phyloP scores from a whole-genome alignment of 2,797 vertebrate genomes.

The Channa striata region DNA sequence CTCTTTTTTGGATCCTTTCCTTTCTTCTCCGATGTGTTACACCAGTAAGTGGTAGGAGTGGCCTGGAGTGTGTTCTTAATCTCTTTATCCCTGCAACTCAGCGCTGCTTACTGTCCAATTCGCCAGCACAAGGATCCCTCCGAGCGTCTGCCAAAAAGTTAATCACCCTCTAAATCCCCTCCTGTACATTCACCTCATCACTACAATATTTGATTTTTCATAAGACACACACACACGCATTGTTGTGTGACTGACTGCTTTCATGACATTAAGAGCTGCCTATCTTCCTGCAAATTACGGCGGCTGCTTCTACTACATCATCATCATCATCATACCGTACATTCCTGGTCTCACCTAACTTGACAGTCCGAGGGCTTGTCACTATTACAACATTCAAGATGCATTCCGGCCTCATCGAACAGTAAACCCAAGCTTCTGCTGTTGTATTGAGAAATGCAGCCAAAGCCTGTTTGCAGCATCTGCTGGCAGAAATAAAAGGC shows the following conservation, averaged over 20 bases:
- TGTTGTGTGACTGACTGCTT: not conserved
- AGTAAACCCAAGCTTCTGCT: not conserved
- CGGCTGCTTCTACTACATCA: conserved; percentile 23
- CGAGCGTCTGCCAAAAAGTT: conserved; percentile 65
- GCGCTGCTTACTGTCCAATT: conserved; percentile 65
- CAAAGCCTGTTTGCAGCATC: not conserved
- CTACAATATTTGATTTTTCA: conserved; percentile 1
- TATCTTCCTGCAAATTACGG: not conserved
- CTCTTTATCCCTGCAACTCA: conserved; percentile 74
- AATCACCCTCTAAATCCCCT: conserved; percentile 57
- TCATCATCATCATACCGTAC: not conserved
- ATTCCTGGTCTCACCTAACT: conserved; percentile 29
- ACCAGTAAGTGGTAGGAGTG: conserved; percentile 66
- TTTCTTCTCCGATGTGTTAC: conserved; percentile 52
- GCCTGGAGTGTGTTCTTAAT: conserved; percentile 69
- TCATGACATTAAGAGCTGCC: not conserved
- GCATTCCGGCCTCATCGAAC: conserved; percentile 15
- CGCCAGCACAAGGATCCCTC: conserved; percentile 48
- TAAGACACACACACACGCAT: not conserved
- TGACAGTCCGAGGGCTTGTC: conserved; percentile 21
- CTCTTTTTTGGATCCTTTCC: conserved; percentile 20
- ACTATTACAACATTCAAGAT: conserved; percentile 11
- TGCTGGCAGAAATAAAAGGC: not conserved
- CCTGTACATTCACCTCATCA: conserved; percentile 9
- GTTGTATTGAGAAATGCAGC: not conserved